phyloP scores from a whole-genome alignment of 2,797 vertebrate species.

The Tokudaia tokunoshimensis region DNA sequence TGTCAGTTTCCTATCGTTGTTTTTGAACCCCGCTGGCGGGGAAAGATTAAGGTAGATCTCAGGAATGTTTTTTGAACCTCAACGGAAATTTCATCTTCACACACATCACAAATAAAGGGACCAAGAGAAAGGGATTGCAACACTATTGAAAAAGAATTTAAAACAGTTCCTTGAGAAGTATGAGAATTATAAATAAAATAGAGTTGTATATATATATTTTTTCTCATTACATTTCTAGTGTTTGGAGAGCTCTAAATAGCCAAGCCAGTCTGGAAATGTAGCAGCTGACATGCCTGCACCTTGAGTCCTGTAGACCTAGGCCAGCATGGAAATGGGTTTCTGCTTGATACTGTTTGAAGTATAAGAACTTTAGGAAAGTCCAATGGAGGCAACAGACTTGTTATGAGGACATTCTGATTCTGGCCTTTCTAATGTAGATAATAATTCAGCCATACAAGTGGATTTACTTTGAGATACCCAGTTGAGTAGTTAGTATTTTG shows the following conservation, averaged over 20 bases:
- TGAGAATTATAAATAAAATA: conserved; percentile 69
- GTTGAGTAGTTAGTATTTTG: conserved; percentile 6
- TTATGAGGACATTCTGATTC: background rate
- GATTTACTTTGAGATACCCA: conserved; percentile 19
- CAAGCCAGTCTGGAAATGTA: background rate
- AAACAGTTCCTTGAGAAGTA: conserved; percentile 60
- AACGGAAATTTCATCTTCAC: conserved; percentile 72
- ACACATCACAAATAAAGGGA: conserved; percentile 65
- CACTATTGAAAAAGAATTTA: conserved; percentile 61
- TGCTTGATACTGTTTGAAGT: background rate
- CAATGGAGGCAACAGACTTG: background rate
- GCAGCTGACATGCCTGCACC: background rate
- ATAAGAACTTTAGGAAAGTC: conserved; percentile 41
- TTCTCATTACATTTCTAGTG: conserved; percentile 54
- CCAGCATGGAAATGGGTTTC: conserved; percentile 3
- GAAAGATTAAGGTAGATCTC: conserved; percentile 81
- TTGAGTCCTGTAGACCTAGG: background rate
- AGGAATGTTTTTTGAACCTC: conserved; percentile 76
- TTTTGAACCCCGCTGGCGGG: conserved; percentile 74
- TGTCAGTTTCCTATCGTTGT: conserved; percentile 77
- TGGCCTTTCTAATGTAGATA: background rate
- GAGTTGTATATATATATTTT: background rate
- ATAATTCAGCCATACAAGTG: background rate
- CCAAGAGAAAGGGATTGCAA: conserved; percentile 57
- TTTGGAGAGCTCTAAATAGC: conserved; percentile 10